Evolutionary conservation across 2,113 vertebrate species (phyloP).

Genomic region (Takifugu bimaculatus): DNA sequence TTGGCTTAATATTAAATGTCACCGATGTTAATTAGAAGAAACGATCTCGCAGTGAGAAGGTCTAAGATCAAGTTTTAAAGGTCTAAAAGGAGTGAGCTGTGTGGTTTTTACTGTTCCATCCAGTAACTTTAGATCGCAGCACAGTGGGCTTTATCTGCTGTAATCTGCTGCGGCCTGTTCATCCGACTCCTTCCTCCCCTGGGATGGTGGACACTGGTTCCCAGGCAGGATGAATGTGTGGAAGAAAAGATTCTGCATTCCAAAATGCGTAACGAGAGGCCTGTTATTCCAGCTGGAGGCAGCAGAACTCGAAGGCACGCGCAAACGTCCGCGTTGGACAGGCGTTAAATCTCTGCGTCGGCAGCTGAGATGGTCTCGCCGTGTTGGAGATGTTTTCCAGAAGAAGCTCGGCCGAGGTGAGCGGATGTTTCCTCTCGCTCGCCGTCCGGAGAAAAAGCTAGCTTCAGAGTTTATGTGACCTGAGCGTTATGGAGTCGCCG

Average conservation of each 20-base stretch:
- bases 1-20: too few species aligned
- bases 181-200: slow-evolving; percentile 43
- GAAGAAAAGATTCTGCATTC: slow-evolving; percentile 16
- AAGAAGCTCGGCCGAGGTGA: too few species aligned
- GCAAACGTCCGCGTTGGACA: background rate
- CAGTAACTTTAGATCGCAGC: background rate
- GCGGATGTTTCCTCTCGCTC: too few species aligned
- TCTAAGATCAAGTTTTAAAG: too few species aligned
- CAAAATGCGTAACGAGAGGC: background rate
- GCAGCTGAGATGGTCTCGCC: too few species aligned
- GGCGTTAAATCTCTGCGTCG: too few species aligned
- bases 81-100: background rate
- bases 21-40: too few species aligned
- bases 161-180: slow-evolving; percentile 20
- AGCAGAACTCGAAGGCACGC: background rate
- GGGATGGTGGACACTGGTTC: slow-evolving; percentile 52
- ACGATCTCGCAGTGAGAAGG: too few species aligned
- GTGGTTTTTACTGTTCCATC: background rate
- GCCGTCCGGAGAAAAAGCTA: too few species aligned
- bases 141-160: background rate
- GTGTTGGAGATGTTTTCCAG: too few species aligned
- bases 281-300: background rate
- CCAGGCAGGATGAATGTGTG: slow-evolving; percentile 39
- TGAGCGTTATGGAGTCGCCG: too few species aligned
- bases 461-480: too few species aligned